Evolutionary conservation across 2,797 vertebrate genomes (phyloP).

Genomic region (Acipenser ruthenus): DNA sequence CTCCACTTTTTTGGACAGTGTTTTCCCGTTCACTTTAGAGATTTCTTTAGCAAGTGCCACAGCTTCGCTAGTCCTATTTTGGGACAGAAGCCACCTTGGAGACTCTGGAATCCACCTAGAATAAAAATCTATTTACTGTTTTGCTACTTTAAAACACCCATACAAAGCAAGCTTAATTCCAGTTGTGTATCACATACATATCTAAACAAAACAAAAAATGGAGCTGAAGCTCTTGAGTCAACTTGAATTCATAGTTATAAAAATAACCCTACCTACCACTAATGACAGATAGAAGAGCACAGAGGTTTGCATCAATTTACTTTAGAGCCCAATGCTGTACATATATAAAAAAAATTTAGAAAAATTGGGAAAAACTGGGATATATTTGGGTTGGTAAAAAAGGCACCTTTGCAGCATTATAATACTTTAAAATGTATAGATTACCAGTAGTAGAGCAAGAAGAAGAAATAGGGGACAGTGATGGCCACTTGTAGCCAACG

Average conservation of each 20-base stretch:
- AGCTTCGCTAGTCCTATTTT: conserved; percentile 69
- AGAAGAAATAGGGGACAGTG: conserved; percentile 76
- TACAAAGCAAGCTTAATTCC: no score
- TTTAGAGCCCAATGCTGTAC: no score
- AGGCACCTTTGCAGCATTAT: not conserved
- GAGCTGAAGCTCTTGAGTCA: no score
- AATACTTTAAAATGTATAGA: not conserved
- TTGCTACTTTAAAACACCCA: no score
- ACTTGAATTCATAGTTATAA: no score
- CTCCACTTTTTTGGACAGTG: conserved; percentile 59
- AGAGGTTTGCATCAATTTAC: no score
- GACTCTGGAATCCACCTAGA: conserved; percentile 87
- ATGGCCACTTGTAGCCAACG: conserved; percentile 82
- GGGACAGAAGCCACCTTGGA: conserved; percentile 87
- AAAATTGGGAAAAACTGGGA: no score
- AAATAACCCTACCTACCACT: no score
- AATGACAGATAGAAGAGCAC: no score
- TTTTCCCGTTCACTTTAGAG: conserved; percentile 78
- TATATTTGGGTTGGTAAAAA: not conserved
- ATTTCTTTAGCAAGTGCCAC: conserved; percentile 69
- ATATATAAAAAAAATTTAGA: conserved; percentile 9
- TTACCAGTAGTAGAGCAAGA: conserved; percentile 90
- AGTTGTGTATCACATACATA: no score
- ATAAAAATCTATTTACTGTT: not conserved
- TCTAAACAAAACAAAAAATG: no score